A percentile compares a stretch with the other conserved stretches of the same genome.
These are phyloP conservation scores for Neoascia interrupta DNA, from an alignment of 2,888 invertebrate genomes.

Conservation along the genomic window DNA sequence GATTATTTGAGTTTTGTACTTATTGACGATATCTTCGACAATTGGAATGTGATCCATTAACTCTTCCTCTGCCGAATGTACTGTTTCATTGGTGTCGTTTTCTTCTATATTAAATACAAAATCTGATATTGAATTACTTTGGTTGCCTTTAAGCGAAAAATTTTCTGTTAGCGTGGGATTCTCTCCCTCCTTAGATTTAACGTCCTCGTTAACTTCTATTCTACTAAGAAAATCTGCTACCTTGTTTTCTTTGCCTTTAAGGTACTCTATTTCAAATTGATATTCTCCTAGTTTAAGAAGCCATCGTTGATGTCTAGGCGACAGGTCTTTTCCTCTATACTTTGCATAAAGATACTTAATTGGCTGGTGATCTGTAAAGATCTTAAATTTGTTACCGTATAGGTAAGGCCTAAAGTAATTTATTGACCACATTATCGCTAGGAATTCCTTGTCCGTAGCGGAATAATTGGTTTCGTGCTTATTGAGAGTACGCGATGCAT, in stretches of 20 bases:
- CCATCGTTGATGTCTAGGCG: constrained; percentile 32
- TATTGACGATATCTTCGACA: constrained; percentile 1
- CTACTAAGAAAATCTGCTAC: constrained; percentile 37
- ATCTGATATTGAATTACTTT: constrained; percentile 7
- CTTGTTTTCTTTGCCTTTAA: constrained; percentile 47
- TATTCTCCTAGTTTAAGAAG: constrained; percentile 47
- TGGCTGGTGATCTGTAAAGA: constrained; percentile 6
- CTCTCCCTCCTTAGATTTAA: constrained; percentile 4
- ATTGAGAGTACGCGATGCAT: background rate
- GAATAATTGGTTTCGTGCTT: background rate
- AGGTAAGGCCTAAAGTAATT: no score
- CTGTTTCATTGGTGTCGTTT: background rate
- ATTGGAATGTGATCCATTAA: constrained; percentile 1
- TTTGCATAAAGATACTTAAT: background rate
- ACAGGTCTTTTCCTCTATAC: constrained; percentile 6
- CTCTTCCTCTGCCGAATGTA: constrained; percentile 5
- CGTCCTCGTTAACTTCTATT: constrained; percentile 10
- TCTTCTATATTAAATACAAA: constrained; percentile 7
- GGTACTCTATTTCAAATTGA: constrained; percentile 46
- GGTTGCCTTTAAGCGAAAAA: constrained; percentile 1
- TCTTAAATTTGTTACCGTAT: constrained; percentile 1
- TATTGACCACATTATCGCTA: no score
- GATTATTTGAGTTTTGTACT: constrained; percentile 11
- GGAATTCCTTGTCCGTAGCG: no score
- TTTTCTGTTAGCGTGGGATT: background rate